Conservation (phyloP, 2,797 vertebrate genomes). For the Tragopan temminckii region DNA sequence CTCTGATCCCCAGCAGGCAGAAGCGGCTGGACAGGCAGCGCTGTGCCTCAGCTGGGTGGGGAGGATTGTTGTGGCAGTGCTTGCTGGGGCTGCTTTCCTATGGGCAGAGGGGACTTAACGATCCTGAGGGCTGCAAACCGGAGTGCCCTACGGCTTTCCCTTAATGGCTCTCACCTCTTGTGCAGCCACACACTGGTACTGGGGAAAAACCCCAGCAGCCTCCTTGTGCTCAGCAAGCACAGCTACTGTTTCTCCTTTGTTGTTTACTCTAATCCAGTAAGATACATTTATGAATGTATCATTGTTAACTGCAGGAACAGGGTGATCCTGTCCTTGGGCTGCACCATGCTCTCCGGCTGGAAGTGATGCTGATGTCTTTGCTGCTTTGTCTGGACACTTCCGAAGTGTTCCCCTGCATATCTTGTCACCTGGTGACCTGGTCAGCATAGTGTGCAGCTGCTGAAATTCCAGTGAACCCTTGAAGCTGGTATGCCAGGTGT, state of each 20-base stretch:
- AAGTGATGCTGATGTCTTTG: neutral
- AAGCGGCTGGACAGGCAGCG: neutral
- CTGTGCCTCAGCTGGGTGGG: neutral
- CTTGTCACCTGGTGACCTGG: neutral
- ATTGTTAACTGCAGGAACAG: rapidly evolving
- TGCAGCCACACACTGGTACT: rapidly evolving
- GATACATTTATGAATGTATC: neutral
- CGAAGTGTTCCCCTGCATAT: neutral
- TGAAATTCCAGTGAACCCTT: neutral
- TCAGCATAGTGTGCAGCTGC: neutral
- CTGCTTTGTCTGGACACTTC: neutral
- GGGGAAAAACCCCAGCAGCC: rapidly evolving
- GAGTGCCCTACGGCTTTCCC: neutral
- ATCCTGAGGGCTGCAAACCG: neutral
- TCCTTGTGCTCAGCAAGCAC: rapidly evolving
- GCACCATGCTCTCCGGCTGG: neutral
- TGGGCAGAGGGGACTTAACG: neutral
- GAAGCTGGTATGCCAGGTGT: neutral
- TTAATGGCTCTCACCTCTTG: neutral
- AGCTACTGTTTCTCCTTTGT: neutral
- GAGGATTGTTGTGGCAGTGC: rapidly evolving
- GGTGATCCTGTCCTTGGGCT: neutral
- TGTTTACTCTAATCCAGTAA: neutral
- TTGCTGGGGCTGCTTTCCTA: neutral
- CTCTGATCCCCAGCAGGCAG: neutral